Evolutionary conservation across 2,888 invertebrate genomes (phyloP).

Genomic region (Diaperis boleti): DNA sequence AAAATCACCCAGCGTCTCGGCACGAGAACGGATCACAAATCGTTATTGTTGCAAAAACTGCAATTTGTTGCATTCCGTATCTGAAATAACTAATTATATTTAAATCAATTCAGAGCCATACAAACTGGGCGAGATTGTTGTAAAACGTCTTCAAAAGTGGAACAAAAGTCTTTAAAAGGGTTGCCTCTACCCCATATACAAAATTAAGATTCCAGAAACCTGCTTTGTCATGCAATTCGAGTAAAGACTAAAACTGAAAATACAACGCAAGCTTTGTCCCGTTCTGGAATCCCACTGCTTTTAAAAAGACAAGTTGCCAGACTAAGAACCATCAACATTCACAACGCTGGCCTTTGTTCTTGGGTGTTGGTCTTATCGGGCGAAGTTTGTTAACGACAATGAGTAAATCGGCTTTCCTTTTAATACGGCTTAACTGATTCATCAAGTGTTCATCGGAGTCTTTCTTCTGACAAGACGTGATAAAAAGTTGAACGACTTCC

Average conservation of each 20-base stretch:
- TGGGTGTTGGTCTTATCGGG: slow-evolving; percentile 1
- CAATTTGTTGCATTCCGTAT: slow-evolving; percentile 4
- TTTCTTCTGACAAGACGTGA: background rate
- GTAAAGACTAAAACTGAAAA: background rate
- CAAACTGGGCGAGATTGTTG: background rate
- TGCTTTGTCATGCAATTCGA: background rate
- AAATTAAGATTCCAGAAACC: background rate
- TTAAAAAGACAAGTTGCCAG: background rate
- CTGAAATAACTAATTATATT: slow-evolving; percentile 1
- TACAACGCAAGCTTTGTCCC: slow-evolving; percentile 3
- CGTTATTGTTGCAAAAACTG: background rate
- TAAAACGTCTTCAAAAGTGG: background rate
- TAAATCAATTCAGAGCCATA: slow-evolving; percentile 2
- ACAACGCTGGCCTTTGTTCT: slow-evolving; percentile 1
- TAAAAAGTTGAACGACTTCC: background rate
- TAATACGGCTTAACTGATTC: slow-evolving; percentile 1
- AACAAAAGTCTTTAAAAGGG: background rate
- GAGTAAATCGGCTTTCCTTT: slow-evolving; percentile 4
- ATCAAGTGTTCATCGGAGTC: background rate
- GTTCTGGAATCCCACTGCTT: slow-evolving; percentile 1
- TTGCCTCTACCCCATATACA: background rate
- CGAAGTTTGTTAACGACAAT: slow-evolving; percentile 5
- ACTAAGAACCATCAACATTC: background rate
- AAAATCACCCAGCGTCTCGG: background rate
- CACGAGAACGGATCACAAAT: background rate